Evolutionary conservation across 2,113 vertebrate genomes (phyloP).

Genomic region (Platichthys stellatus): DNA sequence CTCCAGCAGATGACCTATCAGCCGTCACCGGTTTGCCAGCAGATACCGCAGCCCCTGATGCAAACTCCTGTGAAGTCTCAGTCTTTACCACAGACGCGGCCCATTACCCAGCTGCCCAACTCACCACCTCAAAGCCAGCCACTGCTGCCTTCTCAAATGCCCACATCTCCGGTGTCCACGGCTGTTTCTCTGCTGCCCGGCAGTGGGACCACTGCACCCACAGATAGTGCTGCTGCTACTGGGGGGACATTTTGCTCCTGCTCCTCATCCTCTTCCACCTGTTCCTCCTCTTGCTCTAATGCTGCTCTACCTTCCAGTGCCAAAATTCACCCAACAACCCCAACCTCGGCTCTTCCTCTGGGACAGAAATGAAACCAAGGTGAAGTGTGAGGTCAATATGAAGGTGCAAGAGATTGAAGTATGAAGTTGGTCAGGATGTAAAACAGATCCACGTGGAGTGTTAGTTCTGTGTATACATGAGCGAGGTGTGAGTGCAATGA

Average conservation of each 20-base stretch:
- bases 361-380: slow-evolving; percentile 77
- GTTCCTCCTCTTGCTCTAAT: slow-evolving; percentile 75
- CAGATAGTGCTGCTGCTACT: slow-evolving; percentile 46
- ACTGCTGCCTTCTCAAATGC: slow-evolving; percentile 71
- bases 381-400: slow-evolving; percentile 40
- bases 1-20: slow-evolving; percentile 80
- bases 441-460: slow-evolving; percentile 31
- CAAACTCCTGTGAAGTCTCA: slow-evolving; percentile 74
- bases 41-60: slow-evolving; percentile 77
- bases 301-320: slow-evolving; percentile 80
- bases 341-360: slow-evolving; percentile 78
- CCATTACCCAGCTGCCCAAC: slow-evolving; percentile 60
- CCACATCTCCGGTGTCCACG: slow-evolving; percentile 55
- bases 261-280: slow-evolving; percentile 68
- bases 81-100: slow-evolving; percentile 67
- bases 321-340: slow-evolving; percentile 77
- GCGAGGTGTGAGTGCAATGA: slow-evolving; percentile 36
- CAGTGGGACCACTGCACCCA: slow-evolving; percentile 36
- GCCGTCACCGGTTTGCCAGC: slow-evolving; percentile 70
- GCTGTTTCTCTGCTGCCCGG: slow-evolving; percentile 45
- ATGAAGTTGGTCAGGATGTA: slow-evolving; percentile 20
- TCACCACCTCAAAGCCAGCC: slow-evolving; percentile 71
- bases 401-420: slow-evolving; percentile 44
- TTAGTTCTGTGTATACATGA: slow-evolving; percentile 53
- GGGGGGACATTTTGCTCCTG: slow-evolving; percentile 67